A percentile compares a stretch with the other conserved stretches of the same genome.
Evolutionary conservation across 2,113 vertebrate genomes (phyloP).

Genomic region (Caranx melampygus): DNA sequence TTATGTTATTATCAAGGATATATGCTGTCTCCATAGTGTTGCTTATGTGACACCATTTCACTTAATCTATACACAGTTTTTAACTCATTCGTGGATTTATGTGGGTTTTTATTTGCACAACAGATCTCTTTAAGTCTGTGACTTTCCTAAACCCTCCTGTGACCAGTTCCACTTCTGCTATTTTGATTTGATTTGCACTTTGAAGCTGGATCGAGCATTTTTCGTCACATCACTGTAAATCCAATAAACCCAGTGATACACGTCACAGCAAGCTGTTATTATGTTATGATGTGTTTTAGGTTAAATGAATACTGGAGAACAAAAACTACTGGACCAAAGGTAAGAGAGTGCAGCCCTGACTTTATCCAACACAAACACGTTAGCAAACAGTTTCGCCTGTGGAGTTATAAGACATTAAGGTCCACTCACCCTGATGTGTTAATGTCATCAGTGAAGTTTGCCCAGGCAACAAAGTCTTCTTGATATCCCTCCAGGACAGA

Average conservation of each 20-base stretch:
- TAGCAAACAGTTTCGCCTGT: too few species aligned
- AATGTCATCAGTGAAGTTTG: slow-evolving; percentile 89
- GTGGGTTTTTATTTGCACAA: neutral
- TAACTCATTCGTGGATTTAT: neutral
- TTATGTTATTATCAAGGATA: too few species aligned
- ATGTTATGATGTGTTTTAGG: neutral
- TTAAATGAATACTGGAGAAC: neutral
- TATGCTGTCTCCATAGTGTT: neutral
- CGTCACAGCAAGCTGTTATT: neutral
- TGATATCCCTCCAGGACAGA: slow-evolving; percentile 79
- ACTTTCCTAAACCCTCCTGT: neutral
- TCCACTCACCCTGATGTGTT: slow-evolving; percentile 85
- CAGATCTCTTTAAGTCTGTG: too few species aligned
- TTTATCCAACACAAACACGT: too few species aligned
- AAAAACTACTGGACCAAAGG: neutral
- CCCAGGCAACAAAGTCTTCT: slow-evolving; percentile 87
- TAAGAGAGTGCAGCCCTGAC: too few species aligned
- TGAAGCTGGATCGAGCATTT: neutral
- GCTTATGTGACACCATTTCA: neutral
- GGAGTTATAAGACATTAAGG: neutral
- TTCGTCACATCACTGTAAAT: neutral
- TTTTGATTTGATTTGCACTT: neutral
- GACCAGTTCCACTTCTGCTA: neutral
- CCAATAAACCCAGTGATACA: neutral
- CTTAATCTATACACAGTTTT: neutral